Conservation (phyloP, 1,140 invertebrate species). For the Grapholita molesta region DNA sequence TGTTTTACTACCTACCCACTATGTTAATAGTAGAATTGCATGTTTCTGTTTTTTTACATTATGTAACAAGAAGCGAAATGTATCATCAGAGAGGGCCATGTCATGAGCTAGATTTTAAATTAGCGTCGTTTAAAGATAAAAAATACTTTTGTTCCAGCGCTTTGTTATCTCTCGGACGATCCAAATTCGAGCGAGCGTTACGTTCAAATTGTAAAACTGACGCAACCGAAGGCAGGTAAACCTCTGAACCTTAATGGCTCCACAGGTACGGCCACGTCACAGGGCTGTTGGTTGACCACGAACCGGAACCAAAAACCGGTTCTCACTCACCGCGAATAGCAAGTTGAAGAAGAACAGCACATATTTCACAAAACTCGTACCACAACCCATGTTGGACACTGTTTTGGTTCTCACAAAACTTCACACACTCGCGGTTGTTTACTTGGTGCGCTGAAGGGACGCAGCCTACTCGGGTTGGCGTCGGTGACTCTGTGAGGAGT, state of each 20-base stretch:
- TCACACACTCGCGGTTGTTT: constrained; percentile 66
- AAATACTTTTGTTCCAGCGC: neutral
- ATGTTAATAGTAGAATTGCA: too few species aligned
- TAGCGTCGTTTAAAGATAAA: neutral
- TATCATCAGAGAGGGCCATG: too few species aligned
- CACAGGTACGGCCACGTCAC: constrained; percentile 31
- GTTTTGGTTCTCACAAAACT: constrained; percentile 53
- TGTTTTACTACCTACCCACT: too few species aligned
- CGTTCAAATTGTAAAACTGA: constrained; percentile 3
- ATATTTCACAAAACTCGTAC: constrained; percentile 89
- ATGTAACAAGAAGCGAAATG: too few species aligned
- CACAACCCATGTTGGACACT: constrained; percentile 81
- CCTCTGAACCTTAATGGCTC: constrained; percentile 19
- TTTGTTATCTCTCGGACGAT: neutral
- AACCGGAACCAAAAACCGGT: constrained; percentile 64
- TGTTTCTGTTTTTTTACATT: too few species aligned
- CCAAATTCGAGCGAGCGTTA: neutral
- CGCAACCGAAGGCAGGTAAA: neutral
- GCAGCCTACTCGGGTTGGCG: constrained; percentile 28
- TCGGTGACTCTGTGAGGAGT: constrained; percentile 62
- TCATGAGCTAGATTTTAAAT: too few species aligned
- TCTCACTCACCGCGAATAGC: constrained; percentile 88
- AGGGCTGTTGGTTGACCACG: constrained; percentile 55
- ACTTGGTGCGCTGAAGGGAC: constrained; percentile 28
- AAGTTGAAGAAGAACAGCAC: constrained; percentile 91